A percentile compares a stretch with the other conserved stretches of the same genome.
phyloP scores from a whole-genome alignment of 1,140 invertebrate species.

The Halictus rubicundus region DNA sequence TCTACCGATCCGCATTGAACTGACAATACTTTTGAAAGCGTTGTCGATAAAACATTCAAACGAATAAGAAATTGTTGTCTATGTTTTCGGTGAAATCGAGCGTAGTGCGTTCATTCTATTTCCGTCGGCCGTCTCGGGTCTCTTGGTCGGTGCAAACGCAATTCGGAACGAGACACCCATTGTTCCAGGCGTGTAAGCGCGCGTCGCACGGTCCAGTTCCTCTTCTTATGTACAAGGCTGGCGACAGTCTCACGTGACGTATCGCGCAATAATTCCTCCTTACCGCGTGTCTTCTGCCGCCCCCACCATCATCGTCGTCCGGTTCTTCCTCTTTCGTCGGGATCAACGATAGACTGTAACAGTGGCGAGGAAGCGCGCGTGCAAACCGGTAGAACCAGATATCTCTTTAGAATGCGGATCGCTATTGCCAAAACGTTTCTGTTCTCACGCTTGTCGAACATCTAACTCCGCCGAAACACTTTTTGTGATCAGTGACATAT shows the following conservation, averaged over 20 bases:
- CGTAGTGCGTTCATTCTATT: background rate
- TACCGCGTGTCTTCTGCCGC: constrained; percentile 29
- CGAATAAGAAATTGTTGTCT: too few species aligned
- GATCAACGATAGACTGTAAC: background rate
- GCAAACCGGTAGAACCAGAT: background rate
- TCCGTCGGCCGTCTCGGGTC: background rate
- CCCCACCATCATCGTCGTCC: constrained; percentile 1
- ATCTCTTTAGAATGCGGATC: constrained; percentile 4
- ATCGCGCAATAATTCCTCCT: constrained; percentile 59
- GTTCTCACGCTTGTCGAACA: background rate
- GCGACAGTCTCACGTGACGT: constrained; percentile 64
- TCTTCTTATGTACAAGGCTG: constrained; percentile 61
- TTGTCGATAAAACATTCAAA: too few species aligned
- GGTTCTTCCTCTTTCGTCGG: constrained; percentile 30
- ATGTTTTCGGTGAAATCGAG: too few species aligned
- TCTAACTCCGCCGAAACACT: background rate
- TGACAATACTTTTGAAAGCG: too few species aligned
- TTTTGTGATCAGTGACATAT: too few species aligned
- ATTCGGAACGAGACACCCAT: constrained; percentile 44
- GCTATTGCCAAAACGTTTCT: background rate
- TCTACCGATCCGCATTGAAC: too few species aligned
- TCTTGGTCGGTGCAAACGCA: background rate
- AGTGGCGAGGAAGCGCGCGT: constrained; percentile 35
- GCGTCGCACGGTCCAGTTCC: constrained; percentile 60
- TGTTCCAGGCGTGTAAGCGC: constrained; percentile 51